A percentile compares a stretch with the other conserved stretches of the same genome.
phyloP scores from a whole-genome alignment of 1,140 invertebrate genomes.

The Brachionus paranguensis region DNA sequence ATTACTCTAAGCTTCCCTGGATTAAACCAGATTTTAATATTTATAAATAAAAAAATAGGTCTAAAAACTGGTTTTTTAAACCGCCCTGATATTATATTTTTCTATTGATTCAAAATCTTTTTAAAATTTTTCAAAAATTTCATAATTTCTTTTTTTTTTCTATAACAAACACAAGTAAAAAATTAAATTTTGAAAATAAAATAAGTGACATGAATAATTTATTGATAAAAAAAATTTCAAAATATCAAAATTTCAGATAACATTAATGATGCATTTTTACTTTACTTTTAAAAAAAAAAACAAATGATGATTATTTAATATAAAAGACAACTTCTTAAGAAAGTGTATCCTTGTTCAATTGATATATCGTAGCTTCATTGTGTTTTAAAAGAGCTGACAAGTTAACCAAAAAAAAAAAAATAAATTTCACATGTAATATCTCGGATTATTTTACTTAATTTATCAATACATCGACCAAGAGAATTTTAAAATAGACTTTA shows the following conservation, averaged over 20 bases:
- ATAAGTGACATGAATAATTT: not conserved
- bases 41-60: too few relatives aligned
- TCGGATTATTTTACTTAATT: not conserved
- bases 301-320: not conserved
- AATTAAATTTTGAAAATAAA: not conserved
- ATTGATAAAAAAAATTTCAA: not conserved
- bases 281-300: not conserved
- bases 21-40: too few relatives aligned
- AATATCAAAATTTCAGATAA: not conserved
- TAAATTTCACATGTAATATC: not conserved
- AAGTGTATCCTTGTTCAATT: not conserved
- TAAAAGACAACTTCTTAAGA: not conserved
- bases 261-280: not conserved
- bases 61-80: too few relatives aligned
- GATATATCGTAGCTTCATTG: not conserved
- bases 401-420: not conserved
- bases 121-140: not conserved
- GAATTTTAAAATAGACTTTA: not conserved
- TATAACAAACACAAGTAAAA: not conserved
- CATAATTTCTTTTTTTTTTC: not conserved
- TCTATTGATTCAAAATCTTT: too few relatives aligned
- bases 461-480: not conserved
- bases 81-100: too few relatives aligned
- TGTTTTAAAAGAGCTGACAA: not conserved
- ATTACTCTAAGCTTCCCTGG: too few relatives aligned